Evolutionary conservation across 2,797 vertebrate species (phyloP).

Genomic region (Falco rusticolus): DNA sequence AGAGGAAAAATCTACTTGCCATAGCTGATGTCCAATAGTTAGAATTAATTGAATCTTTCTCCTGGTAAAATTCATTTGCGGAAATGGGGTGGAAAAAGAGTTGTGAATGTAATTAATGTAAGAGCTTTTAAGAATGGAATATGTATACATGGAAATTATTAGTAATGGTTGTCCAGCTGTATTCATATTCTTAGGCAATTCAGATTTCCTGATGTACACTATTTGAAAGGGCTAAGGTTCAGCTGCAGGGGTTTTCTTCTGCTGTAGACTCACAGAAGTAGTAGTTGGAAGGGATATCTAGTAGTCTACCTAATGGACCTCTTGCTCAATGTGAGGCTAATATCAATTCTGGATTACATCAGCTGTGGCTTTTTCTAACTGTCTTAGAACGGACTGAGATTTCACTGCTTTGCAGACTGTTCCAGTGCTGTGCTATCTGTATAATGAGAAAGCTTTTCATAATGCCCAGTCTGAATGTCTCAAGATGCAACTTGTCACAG

Average conservation of each 20-base stretch:
- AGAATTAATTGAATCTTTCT: neutral
- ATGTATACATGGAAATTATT: neutral
- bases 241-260: rapidly evolving
- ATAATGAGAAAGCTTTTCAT: neutral
- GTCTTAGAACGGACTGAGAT: neutral
- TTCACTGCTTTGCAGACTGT: neutral
- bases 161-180: neutral
- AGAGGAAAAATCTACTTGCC: neutral
- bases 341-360: neutral
- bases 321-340: neutral
- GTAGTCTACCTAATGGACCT: neutral
- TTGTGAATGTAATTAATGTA: neutral
- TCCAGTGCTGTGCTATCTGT: neutral
- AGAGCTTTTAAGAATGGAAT: neutral
- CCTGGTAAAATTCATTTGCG: neutral
- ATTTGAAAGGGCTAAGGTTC: neutral
- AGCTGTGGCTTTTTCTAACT: neutral
- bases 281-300: neutral
- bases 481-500: neutral
- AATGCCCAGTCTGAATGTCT: neutral
- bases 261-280: neutral
- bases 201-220: neutral
- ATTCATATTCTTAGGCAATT: neutral
- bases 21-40: neutral
- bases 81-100: neutral